phyloP scores from a whole-genome alignment of 2,797 vertebrate species.

The Sternarchorhynchus goeldii region DNA sequence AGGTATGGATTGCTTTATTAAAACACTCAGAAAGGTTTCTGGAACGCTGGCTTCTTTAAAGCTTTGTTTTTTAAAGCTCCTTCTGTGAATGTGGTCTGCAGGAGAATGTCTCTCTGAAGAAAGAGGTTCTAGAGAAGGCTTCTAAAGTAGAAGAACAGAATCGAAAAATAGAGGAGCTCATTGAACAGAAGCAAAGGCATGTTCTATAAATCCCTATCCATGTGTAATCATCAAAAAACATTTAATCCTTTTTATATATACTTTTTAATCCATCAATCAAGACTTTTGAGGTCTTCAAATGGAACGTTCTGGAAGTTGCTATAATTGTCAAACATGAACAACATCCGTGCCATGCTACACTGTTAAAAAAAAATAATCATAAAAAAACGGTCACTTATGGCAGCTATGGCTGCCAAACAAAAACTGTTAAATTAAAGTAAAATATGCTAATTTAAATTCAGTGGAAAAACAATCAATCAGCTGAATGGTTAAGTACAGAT shows the following conservation, averaged over 20 bases:
- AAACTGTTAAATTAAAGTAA: too few relatives aligned
- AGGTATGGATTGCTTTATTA: conserved; percentile 67
- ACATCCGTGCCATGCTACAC: too few relatives aligned
- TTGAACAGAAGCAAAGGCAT: conserved; percentile 82
- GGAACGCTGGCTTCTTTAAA: neutral
- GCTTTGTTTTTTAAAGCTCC: neutral
- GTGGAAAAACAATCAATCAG: too few relatives aligned
- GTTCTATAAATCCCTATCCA: conserved; percentile 1
- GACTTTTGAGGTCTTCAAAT: too few relatives aligned
- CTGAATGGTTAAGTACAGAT: too few relatives aligned
- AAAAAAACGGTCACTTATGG: too few relatives aligned
- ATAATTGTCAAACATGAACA: too few relatives aligned
- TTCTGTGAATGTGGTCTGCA: conserved; percentile 52
- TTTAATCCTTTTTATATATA: neutral
- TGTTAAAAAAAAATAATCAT: too few relatives aligned
- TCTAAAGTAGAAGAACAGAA: conserved; percentile 82
- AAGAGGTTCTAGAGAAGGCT: conserved; percentile 82
- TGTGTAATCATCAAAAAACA: neutral
- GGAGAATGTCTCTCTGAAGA: conserved; percentile 84
- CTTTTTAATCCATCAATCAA: too few relatives aligned
- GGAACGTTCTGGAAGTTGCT: too few relatives aligned
- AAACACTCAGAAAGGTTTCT: neutral
- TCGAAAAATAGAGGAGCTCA: conserved; percentile 79
- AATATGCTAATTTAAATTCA: too few relatives aligned
- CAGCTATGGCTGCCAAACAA: too few relatives aligned